Conservation (phyloP, 2,797 vertebrate species). For the Gymnodraco acuticeps region DNA sequence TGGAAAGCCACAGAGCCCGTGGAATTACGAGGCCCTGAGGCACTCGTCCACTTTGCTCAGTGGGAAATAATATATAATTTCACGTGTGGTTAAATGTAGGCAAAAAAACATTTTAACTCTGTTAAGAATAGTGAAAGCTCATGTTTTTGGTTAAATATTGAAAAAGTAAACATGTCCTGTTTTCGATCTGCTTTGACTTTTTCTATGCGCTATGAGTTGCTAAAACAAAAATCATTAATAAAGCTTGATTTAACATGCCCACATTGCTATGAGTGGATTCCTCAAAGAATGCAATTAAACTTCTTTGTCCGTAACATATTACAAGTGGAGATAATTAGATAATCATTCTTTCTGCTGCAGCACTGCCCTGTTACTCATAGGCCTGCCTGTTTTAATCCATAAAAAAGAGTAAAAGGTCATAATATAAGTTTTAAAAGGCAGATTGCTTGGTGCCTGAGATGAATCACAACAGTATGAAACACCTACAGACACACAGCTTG, state of each 20-base stretch:
- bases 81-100: background rate
- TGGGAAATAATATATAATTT: constrained; percentile 6
- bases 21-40: background rate
- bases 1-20: background rate
- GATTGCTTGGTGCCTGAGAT: constrained; percentile 30
- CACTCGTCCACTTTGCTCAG: background rate
- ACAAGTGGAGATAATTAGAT: constrained; percentile 6
- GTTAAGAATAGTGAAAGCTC: background rate
- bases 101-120: background rate
- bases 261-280: no score
- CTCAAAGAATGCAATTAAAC: background rate
- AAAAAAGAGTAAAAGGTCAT: constrained; percentile 38
- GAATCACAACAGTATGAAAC: constrained; percentile 37
- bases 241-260: no score
- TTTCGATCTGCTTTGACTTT: background rate
- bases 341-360: constrained; percentile 9
- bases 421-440: constrained; percentile 45
- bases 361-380: background rate
- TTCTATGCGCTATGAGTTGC: background rate
- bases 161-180: background rate
- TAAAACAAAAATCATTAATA: background rate
- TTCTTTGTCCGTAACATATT: background rate
- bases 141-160: background rate
- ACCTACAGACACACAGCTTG: constrained; percentile 30
- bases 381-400: constrained; percentile 22